Conservation (phyloP, 2,797 vertebrate species). For the Sebastes dallii region DNA sequence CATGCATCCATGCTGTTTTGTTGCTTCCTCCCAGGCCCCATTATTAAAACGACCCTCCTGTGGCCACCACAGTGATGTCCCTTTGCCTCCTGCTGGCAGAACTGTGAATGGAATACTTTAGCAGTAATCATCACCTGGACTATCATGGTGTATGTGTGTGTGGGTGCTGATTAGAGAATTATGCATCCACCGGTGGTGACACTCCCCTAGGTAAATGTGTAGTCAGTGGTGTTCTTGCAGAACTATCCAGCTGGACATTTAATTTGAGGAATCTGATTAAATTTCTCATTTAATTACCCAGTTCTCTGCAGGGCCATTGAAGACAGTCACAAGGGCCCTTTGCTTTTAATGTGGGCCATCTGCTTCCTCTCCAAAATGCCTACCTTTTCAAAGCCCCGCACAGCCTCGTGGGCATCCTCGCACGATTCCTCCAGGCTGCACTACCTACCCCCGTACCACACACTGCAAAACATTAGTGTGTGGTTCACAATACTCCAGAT, state of each 20-base stretch:
- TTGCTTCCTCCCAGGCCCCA: constrained; percentile 65
- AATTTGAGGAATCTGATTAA: constrained; percentile 89
- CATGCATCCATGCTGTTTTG: constrained; percentile 35
- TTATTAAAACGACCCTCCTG: constrained; percentile 77
- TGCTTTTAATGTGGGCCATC: constrained; percentile 86
- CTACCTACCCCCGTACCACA: constrained; percentile 15
- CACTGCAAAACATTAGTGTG: constrained; percentile 28
- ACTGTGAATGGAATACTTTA: constrained; percentile 84
- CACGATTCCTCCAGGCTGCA: constrained; percentile 57
- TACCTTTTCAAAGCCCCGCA: constrained; percentile 74
- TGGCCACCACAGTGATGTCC: constrained; percentile 72
- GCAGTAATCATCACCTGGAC: constrained; percentile 83
- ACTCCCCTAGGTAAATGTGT: constrained; percentile 77
- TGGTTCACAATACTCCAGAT: constrained; percentile 58
- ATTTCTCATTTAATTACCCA: constrained; percentile 88
- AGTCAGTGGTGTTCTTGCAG: constrained; percentile 81
- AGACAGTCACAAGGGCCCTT: constrained; percentile 85
- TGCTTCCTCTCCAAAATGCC: constrained; percentile 82
- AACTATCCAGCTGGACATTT: constrained; percentile 88
- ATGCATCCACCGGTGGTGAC: constrained; percentile 70
- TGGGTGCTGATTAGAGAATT: constrained; percentile 76
- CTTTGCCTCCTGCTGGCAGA: constrained; percentile 81
- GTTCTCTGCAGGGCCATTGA: constrained; percentile 86
- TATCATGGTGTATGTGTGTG: constrained; percentile 71
- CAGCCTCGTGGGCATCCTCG: constrained; percentile 68